Conservation (phyloP, 1,140 invertebrate genomes). For the Manduca sexta region DNA sequence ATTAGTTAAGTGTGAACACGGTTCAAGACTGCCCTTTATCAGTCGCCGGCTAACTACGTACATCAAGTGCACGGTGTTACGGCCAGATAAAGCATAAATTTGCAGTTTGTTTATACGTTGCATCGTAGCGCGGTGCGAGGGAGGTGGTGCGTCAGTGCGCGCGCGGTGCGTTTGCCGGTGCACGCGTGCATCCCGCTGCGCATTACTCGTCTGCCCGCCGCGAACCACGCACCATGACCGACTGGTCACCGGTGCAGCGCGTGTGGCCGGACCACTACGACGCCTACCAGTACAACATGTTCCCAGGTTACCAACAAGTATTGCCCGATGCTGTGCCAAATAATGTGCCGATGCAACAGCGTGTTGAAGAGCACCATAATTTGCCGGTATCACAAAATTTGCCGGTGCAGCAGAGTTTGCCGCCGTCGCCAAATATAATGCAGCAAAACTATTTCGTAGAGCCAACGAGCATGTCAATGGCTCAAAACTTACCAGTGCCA, state of each 20-base stretch:
- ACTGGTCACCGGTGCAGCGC: slow-evolving; percentile 31
- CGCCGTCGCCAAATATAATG: slow-evolving; percentile 1
- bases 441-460: not conserved
- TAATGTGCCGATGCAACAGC: too few species aligned
- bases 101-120: slow-evolving; percentile 50
- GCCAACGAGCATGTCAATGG: not conserved
- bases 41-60: slow-evolving; percentile 24
- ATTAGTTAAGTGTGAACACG: slow-evolving; percentile 10
- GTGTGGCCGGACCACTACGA: slow-evolving; percentile 22
- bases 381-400: slow-evolving; percentile 13
- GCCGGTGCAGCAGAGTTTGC: slow-evolving; percentile 2
- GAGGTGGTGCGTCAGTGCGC: slow-evolving; percentile 40
- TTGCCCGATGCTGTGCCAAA: too few species aligned
- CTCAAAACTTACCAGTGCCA: not conserved
- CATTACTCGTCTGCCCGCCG: slow-evolving; percentile 21
- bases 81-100: slow-evolving; percentile 38
- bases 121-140: slow-evolving; percentile 13
- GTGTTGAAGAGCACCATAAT: not conserved
- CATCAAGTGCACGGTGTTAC: slow-evolving; percentile 21
- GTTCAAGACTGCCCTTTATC: slow-evolving; percentile 23
- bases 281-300: slow-evolving; percentile 13
- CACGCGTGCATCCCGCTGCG: slow-evolving; percentile 36
- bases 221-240: slow-evolving; percentile 29
- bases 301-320: slow-evolving; percentile 13
- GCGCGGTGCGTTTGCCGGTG: slow-evolving; percentile 38